These are phyloP conservation scores for Zaprionus inermis DNA, from an alignment of 1,140 invertebrate species.

Conservation along the genomic window DNA sequence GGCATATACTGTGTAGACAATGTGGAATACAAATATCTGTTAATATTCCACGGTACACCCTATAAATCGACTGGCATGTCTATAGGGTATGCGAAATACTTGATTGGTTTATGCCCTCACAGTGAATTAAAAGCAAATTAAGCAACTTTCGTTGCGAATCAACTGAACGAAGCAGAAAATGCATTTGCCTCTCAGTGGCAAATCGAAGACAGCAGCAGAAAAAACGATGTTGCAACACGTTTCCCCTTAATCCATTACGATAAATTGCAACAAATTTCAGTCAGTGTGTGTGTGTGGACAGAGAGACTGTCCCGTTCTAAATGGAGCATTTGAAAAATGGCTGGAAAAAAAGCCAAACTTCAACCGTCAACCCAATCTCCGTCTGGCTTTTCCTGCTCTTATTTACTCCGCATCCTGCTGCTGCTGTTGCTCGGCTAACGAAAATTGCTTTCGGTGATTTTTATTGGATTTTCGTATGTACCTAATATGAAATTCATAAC, in stretches of 20 bases:
- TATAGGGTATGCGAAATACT: constrained; percentile 9
- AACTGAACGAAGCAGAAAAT: constrained; percentile 32
- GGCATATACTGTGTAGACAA: not conserved
- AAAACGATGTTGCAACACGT: constrained; percentile 33
- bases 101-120: constrained; percentile 27
- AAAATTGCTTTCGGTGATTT: constrained; percentile 81
- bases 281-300: constrained; percentile 3
- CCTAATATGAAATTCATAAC: constrained; percentile 80
- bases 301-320: constrained; percentile 30
- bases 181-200: constrained; percentile 17
- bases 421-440: constrained; percentile 32
- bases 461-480: constrained; percentile 77
- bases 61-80: not conserved
- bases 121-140: constrained; percentile 73
- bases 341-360: constrained; percentile 11
- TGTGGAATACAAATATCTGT: not conserved
- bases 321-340: constrained; percentile 33
- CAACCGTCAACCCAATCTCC: constrained; percentile 39
- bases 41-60: not conserved
- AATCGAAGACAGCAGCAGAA: constrained; percentile 26
- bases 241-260: constrained; percentile 45
- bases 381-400: constrained; percentile 28
- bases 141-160: constrained; percentile 53
- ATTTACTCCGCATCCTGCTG: constrained; percentile 9
- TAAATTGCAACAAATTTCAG: constrained; percentile 53